phyloP scores from a whole-genome alignment of 2,797 vertebrate genomes.

The Antennarius maculatus region DNA sequence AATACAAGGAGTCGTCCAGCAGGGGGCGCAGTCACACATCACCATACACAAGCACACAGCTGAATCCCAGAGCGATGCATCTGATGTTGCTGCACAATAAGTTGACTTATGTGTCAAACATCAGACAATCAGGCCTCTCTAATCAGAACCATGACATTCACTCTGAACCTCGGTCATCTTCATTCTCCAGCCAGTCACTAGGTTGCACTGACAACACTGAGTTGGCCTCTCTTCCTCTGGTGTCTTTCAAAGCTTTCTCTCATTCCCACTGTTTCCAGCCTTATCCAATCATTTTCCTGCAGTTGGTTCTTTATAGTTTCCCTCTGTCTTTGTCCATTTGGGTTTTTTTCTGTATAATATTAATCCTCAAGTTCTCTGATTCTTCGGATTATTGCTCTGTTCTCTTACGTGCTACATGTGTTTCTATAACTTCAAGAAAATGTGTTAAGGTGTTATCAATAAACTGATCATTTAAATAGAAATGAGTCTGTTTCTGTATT shows the following conservation, averaged over 20 bases:
- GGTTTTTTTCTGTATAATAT: slow-evolving; percentile 78
- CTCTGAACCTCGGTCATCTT: slow-evolving; percentile 37
- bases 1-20: slow-evolving; percentile 37
- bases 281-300: slow-evolving; percentile 66
- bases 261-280: slow-evolving; percentile 53
- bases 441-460: slow-evolving; percentile 85
- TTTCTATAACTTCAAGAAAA: slow-evolving; percentile 82
- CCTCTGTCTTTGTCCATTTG: slow-evolving; percentile 68
- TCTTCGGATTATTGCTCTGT: slow-evolving; percentile 79
- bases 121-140: background rate
- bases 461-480: slow-evolving; percentile 81
- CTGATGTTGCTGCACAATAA: slow-evolving; percentile 23
- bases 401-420: slow-evolving; percentile 81
- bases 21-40: slow-evolving; percentile 54
- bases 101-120: slow-evolving; percentile 18
- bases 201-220: slow-evolving; percentile 74
- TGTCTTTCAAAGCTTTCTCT: slow-evolving; percentile 56
- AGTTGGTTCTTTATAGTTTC: slow-evolving; percentile 67
- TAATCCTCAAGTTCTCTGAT: slow-evolving; percentile 75
- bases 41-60: slow-evolving; percentile 39
- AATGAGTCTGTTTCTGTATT: slow-evolving; percentile 22
- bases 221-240: slow-evolving; percentile 53
- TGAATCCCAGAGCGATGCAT: slow-evolving; percentile 15
- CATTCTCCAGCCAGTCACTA: slow-evolving; percentile 40
- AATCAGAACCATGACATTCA: slow-evolving; percentile 23